Conservation (phyloP, 2,113 vertebrate species). For the Siniperca knerii region DNA sequence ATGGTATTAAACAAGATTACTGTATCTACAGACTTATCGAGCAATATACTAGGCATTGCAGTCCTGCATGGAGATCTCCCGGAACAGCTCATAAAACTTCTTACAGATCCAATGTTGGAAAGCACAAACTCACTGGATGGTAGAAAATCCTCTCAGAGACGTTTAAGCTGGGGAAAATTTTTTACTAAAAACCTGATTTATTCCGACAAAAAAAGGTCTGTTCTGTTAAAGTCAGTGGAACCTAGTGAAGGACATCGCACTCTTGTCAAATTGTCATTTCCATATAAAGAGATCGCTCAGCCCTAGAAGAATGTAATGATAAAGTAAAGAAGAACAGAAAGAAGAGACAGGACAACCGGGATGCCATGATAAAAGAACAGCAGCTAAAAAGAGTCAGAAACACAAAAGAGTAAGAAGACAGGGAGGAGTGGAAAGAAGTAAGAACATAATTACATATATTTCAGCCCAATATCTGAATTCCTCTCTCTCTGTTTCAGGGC, state of each 20-base stretch:
- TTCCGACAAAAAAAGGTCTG: background rate
- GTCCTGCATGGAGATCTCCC: background rate
- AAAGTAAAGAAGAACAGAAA: background rate
- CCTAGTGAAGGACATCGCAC: background rate
- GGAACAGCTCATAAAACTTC: background rate
- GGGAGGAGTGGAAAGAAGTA: background rate
- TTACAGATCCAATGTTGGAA: background rate
- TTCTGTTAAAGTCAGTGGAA: background rate
- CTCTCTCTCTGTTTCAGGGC: constrained; percentile 81
- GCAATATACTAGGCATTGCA: background rate
- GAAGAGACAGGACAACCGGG: background rate
- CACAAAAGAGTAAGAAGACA: background rate
- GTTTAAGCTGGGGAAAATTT: background rate
- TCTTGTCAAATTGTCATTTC: background rate
- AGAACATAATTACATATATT: background rate
- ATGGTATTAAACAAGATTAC: background rate
- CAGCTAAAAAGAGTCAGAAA: background rate
- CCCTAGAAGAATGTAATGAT: too few species aligned
- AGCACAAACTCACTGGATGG: too few species aligned
- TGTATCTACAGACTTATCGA: background rate
- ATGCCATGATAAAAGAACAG: background rate
- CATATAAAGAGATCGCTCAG: background rate
- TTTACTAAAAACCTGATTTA: background rate
- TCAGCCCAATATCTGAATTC: background rate
- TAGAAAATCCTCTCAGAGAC: background rate